Conservation (phyloP, 64 coral and sea anemone genomes). For the Porites lutea region DNA sequence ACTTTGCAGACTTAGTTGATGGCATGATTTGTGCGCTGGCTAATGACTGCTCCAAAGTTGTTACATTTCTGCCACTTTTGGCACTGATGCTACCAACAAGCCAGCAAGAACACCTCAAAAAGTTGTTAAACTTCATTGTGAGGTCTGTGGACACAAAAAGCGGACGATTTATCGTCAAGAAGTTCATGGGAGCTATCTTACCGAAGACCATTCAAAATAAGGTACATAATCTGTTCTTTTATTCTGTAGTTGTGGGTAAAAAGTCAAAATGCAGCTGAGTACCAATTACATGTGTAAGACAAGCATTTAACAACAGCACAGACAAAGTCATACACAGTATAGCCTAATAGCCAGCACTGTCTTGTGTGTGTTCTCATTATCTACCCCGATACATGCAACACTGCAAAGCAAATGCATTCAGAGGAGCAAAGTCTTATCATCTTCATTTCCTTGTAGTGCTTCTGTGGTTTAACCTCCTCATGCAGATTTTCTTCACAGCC, state of each 20-base stretch:
- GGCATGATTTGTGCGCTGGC: slow-evolving; percentile 39
- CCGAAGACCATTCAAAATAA: slow-evolving; percentile 53
- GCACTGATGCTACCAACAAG: slow-evolving; percentile 52
- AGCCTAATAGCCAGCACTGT: too few relatives aligned
- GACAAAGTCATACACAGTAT: too few relatives aligned
- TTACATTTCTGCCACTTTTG: slow-evolving; percentile 58
- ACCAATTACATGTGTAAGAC: too few relatives aligned
- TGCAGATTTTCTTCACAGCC: too few relatives aligned
- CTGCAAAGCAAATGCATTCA: too few relatives aligned
- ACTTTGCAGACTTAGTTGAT: slow-evolving; percentile 62
- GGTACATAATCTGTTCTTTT: slow-evolving; percentile 3
- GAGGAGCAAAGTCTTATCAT: too few relatives aligned
- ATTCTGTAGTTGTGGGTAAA: neutral
- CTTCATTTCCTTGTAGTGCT: too few relatives aligned
- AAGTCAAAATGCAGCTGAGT: neutral
- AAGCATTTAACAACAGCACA: too few relatives aligned
- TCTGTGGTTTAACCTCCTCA: too few relatives aligned
- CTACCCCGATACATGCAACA: too few relatives aligned
- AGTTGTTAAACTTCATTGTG: slow-evolving; percentile 76
- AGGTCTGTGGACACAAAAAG: slow-evolving; percentile 9
- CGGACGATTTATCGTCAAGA: slow-evolving; percentile 68
- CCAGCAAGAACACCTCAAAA: slow-evolving; percentile 62
- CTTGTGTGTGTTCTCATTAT: too few relatives aligned
- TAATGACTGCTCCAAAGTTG: slow-evolving; percentile 44
- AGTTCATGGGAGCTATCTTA: slow-evolving; percentile 71